These are phyloP conservation scores for Astyanax mexicanus DNA, from an alignment of 2,797 vertebrate genomes.

Conservation along the genomic window DNA sequence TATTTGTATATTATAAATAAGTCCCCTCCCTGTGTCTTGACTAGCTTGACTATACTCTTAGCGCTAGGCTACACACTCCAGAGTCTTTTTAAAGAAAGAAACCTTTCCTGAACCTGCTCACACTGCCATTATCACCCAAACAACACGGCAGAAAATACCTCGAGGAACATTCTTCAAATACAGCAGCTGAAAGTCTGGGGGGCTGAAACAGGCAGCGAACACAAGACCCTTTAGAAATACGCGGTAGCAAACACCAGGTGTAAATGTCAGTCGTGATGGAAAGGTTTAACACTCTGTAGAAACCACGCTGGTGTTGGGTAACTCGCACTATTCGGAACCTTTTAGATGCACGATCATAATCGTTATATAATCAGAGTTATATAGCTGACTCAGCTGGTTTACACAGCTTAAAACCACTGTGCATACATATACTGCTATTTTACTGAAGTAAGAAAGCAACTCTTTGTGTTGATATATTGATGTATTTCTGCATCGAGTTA, in stretches of 20 bases:
- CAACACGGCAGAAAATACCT: conserved; percentile 68
- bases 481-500: too few species aligned
- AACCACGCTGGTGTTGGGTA: background rate
- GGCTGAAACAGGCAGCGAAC: background rate
- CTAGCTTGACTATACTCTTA: background rate
- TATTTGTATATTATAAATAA: too few species aligned
- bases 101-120: conserved; percentile 51
- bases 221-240: conserved; percentile 48
- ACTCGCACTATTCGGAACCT: conserved; percentile 10
- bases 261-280: conserved; percentile 22
- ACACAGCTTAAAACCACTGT: too few species aligned
- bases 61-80: background rate
- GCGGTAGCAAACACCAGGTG: conserved; percentile 24
- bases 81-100: conserved; percentile 56
- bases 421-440: too few species aligned
- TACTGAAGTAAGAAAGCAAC: too few species aligned
- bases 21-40: too few species aligned
- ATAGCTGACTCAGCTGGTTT: too few species aligned
- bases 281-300: conserved; percentile 47
- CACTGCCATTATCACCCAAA: conserved; percentile 64
- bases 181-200: conserved; percentile 24
- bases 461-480: too few species aligned
- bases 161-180: conserved; percentile 61
- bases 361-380: too few species aligned
- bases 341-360: background rate